Conservation (phyloP, 2,888 invertebrate species). For the Ophioninae sp. region DNA sequence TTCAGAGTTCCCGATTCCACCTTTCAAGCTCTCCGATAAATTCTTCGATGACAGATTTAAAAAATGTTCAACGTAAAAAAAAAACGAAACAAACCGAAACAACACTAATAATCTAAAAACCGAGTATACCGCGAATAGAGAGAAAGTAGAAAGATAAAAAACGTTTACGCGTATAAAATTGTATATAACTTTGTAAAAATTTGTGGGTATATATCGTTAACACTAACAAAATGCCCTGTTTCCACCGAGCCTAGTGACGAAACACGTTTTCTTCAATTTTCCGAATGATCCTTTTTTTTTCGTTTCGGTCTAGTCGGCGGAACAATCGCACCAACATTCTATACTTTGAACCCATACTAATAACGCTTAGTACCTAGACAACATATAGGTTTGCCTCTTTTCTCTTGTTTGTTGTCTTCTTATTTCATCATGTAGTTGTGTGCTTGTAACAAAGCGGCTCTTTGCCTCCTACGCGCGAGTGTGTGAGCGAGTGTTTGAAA, state of each 20-base stretch:
- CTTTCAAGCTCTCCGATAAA: too few relatives aligned
- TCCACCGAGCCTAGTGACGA: slow-evolving; percentile 50
- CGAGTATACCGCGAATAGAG: slow-evolving; percentile 25
- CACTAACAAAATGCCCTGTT: slow-evolving; percentile 61
- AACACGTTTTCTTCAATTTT: slow-evolving; percentile 5
- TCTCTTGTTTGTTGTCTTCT: slow-evolving; percentile 31
- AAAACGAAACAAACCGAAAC: slow-evolving; percentile 7
- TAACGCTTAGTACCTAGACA: slow-evolving; percentile 69
- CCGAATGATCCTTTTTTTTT: not conserved
- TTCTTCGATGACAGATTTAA: not conserved
- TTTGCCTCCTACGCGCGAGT: slow-evolving; percentile 38
- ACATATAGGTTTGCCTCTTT: slow-evolving; percentile 52
- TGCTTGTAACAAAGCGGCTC: slow-evolving; percentile 74
- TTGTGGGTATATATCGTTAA: slow-evolving; percentile 53
- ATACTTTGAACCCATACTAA: slow-evolving; percentile 68
- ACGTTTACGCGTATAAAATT: slow-evolving; percentile 58
- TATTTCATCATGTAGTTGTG: slow-evolving; percentile 62
- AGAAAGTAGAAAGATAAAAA: slow-evolving; percentile 55
- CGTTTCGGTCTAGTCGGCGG: slow-evolving; percentile 43
- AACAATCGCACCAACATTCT: slow-evolving; percentile 58
- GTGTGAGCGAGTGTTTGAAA: slow-evolving; percentile 37
- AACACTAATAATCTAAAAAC: slow-evolving; percentile 1
- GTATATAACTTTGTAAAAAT: slow-evolving; percentile 59
- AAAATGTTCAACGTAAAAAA: not conserved
- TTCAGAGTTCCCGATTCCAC: too few relatives aligned